phyloP scores from a whole-genome alignment of 2,888 invertebrate genomes.

The Polymixis flavicincta region DNA sequence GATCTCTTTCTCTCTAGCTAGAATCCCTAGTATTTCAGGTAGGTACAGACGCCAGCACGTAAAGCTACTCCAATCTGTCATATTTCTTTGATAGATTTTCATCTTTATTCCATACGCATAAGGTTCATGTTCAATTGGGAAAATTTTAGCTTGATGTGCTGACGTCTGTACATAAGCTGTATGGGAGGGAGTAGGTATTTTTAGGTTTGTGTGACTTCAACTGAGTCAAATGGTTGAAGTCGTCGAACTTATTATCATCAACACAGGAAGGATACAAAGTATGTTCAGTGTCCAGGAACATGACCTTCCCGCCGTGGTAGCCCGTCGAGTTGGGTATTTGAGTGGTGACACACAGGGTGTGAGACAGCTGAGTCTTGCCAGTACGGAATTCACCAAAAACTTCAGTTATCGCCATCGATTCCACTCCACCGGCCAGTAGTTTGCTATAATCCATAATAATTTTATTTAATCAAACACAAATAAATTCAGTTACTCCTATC shows the following conservation, averaged over 20 bases:
- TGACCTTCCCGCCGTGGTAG: conserved; percentile 95
- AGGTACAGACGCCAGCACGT: too few relatives aligned
- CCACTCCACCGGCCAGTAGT: conserved; percentile 94
- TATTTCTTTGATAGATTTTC: too few relatives aligned
- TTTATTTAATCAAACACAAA: too few relatives aligned
- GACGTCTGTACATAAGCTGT: neutral
- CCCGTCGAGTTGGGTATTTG: conserved; percentile 93
- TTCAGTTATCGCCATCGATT: conserved; percentile 96
- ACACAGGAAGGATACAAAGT: conserved; percentile 93
- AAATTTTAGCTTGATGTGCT: too few relatives aligned
- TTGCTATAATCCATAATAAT: conserved; percentile 87
- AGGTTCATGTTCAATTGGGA: too few relatives aligned
- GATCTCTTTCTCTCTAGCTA: neutral
- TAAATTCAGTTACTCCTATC: too few relatives aligned
- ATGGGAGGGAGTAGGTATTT: neutral
- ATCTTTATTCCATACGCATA: too few relatives aligned
- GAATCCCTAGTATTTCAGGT: neutral
- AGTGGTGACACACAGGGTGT: conserved; percentile 94
- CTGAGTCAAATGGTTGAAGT: neutral
- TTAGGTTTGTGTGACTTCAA: neutral
- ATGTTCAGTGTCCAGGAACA: conserved; percentile 95
- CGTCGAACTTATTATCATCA: neutral
- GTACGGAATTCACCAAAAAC: conserved; percentile 96
- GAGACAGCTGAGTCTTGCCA: conserved; percentile 95
- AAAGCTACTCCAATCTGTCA: too few relatives aligned